Base-by-base conservation (phyloP, 2,888 invertebrate species). In the Ophraella communa region DNA sequence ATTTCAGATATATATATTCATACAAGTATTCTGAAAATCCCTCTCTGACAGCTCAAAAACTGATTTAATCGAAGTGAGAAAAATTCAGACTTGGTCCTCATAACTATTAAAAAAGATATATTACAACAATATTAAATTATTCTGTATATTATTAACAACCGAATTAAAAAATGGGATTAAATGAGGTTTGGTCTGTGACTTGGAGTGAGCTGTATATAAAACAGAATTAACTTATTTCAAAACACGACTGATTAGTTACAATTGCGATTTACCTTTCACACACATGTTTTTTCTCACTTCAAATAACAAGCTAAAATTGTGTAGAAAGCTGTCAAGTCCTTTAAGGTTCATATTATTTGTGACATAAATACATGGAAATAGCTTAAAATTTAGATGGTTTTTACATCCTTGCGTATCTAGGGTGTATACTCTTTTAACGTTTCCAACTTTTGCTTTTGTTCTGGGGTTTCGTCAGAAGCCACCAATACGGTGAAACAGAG, bases 401-500 rank as follows among this genome's bases (percentile, higher is more conserved):
- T 33, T 20, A 59, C 18, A 42, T 35, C 7, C 39, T 55, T 47
- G 49, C 21, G 42, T 24, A 64, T 49, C 72, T 73, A 75, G 24
- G 80, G 79, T 70, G 78, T 78, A 66, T 77, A 87, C 67, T 83
- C 83, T 42, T 88, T 87, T 66, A 91, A 83, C 68, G 86, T 85
- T 53, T 85, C 85, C 61, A 91, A 79, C 73, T 85, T 86, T 53
- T 84, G 84, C 71, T 85, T 85, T 66, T 90, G 90, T 71, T 89
- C 88, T 14, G 89, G 88, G 0, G 87, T 85, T 51, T 88, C 87
- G 71, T 87, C 86, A 20, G 87, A 82, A 14, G 87, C 89, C 54
- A 91, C 85, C 76, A 95, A 81, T 73, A 95, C 82, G 1, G 94
- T 91, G 82, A 96, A 96, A 3, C 93, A 93, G 77, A 88, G 89